Base-by-base conservation (phyloP, 2,797 vertebrate genomes). In the Babyrousa celebensis region DNA sequence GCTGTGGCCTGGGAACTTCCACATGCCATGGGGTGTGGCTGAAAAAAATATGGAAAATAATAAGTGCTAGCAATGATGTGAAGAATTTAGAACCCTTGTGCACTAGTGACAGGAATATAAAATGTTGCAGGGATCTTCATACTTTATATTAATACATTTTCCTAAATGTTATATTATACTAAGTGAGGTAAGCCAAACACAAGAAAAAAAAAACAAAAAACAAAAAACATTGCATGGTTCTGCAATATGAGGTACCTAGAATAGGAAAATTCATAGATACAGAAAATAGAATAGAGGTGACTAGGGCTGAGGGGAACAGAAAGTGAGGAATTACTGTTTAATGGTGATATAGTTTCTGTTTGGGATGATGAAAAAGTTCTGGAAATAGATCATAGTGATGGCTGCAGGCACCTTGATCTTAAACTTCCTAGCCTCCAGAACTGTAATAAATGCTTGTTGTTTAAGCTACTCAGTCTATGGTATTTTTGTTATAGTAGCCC, bases 21-120 rank as follows among this genome's bases (percentile, higher is more conserved):
- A 48, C 1, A 48, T 48, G 43, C 43, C 43, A 10, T 48, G 43
- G 43, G 43, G 43, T 10, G 9, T 48, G 43, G 43, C 43, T 10
- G 9, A 48, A 48, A 72, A 91, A 85, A 94, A 54, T 86, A 85
- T 83, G 48, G 60, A 94, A 87, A 96, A 62, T 86, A 91, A 71
- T 15, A 78, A 86, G 43, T 68, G 14, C 79, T 58, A 48, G 48
- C 70, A 18, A 65, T 23, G 12, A 25, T 29, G 3, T 48, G 20
- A 43, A 87, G 29, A 95, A 75, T 67, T 62, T 75, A 36, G 18
- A 75, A 75, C 3, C 2, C 12, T 80, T 1, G 0, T 82, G 68
- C 36, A 92, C n/a, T 68, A 40, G n/a, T 82, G 58, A 29, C 4
- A 58, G 29, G 43, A 87, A 87, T n/a, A 25, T 90, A 94, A 89